Conservation (phyloP, 2,888 invertebrate species). For the Drosophila antonietae region DNA sequence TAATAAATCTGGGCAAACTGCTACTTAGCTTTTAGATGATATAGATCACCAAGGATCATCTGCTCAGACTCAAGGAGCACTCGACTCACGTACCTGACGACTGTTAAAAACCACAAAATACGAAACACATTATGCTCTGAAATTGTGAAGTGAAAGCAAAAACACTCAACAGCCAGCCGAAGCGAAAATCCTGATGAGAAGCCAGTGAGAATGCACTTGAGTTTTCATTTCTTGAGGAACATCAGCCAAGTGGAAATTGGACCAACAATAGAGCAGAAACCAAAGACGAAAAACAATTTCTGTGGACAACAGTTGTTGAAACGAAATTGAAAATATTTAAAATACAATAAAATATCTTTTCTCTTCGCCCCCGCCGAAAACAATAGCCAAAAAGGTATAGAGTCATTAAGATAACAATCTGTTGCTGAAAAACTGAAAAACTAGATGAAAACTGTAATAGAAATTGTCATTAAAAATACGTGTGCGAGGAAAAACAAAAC, state of each 20-base stretch:
- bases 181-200: constrained; percentile 54
- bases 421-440: constrained; percentile 55
- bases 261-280: constrained; percentile 47
- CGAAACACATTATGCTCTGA: constrained; percentile 69
- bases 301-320: constrained; percentile 61
- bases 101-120: constrained; percentile 72
- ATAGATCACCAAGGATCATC: background rate
- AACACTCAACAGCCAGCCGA: constrained; percentile 40
- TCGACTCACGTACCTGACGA: constrained; percentile 40
- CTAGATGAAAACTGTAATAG: constrained; percentile 67
- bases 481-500: constrained; percentile 42
- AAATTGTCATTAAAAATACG: constrained; percentile 69
- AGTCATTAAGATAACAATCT: constrained; percentile 82
- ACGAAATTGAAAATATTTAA: constrained; percentile 72
- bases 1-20: background rate
- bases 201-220: constrained; percentile 56
- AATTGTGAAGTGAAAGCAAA: constrained; percentile 28
- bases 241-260: constrained; percentile 69
- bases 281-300: constrained; percentile 13
- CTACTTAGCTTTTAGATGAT: background rate
- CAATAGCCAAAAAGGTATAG: constrained; percentile 63
- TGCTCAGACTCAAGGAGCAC: constrained; percentile 18
- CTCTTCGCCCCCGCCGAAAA: constrained; percentile 7
- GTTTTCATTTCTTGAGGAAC: constrained; percentile 46
- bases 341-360: constrained; percentile 66